These are phyloP conservation scores for Geopemphigus sp. DNA, from an alignment of 1,140 invertebrate genomes.

Conservation along the genomic window DNA sequence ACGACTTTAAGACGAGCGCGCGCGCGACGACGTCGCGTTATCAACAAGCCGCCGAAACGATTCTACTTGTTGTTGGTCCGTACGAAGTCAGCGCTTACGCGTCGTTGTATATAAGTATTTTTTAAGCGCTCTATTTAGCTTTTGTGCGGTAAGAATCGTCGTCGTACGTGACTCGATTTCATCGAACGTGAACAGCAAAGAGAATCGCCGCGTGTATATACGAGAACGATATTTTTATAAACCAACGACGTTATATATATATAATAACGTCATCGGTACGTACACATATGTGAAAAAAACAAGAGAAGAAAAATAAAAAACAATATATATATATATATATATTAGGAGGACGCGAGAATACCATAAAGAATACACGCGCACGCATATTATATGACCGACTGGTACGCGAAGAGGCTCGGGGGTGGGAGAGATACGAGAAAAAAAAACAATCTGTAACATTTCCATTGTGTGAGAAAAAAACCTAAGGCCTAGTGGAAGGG, in stretches of 20 bases:
- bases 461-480: slow-evolving; percentile 40
- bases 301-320: neutral
- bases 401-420: no score
- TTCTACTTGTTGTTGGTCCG: no score
- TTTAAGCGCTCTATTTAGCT: no score
- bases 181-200: neutral
- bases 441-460: slow-evolving; percentile 38
- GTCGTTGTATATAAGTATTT: no score
- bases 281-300: no score
- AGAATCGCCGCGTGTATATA: neutral
- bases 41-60: no score
- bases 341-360: neutral
- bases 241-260: neutral
- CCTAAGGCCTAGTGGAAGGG: neutral
- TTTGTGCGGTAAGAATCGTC: no score
- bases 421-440: neutral
- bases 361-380: neutral
- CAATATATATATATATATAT: neutral
- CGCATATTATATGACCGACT: neutral
- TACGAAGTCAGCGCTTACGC: no score
- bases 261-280: no score
- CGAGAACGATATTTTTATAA: slow-evolving; percentile 22
- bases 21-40: no score
- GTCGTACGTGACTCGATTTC: slow-evolving; percentile 17
- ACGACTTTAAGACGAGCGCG: no score